These are phyloP conservation scores for Panthera leo DNA, from an alignment of 2,113 vertebrate genomes.

Conservation along the genomic window DNA sequence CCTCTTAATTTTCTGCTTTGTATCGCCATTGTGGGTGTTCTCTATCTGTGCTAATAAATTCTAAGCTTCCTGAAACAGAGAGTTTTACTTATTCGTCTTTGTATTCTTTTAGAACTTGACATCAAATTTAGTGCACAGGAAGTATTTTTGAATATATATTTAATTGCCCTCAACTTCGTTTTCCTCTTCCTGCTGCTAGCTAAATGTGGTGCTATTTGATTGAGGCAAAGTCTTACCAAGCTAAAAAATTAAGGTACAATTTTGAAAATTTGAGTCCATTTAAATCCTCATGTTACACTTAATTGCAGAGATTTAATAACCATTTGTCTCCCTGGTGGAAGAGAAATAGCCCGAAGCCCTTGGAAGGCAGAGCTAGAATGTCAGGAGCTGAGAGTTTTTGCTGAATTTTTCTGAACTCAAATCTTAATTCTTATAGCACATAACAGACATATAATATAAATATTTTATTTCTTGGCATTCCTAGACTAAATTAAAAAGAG, in stretches of 20 bases:
- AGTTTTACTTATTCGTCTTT: background rate
- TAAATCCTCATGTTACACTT: constrained; percentile 37
- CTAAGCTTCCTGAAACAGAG: background rate
- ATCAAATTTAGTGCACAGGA: background rate
- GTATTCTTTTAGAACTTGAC: background rate
- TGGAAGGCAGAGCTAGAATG: background rate
- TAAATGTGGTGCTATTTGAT: background rate
- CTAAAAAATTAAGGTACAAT: constrained; percentile 37
- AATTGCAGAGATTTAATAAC: constrained; percentile 40
- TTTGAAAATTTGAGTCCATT: constrained; percentile 59
- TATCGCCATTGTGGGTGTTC: background rate
- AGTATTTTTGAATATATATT: background rate
- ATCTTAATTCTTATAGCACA: background rate
- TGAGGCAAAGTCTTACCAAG: background rate
- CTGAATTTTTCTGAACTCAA: background rate
- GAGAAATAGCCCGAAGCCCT: background rate
- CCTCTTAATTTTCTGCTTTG: background rate
- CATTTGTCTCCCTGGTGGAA: background rate
- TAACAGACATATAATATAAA: background rate
- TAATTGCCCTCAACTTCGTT: background rate
- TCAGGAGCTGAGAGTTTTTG: background rate
- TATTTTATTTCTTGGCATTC: background rate
- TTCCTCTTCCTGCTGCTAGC: background rate
- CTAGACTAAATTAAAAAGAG: background rate
- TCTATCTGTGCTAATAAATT: background rate